A percentile compares a stretch with the other conserved stretches of the same genome.
phyloP scores from a whole-genome alignment of 2,113 vertebrate species.

The Azemiops feae region DNA sequence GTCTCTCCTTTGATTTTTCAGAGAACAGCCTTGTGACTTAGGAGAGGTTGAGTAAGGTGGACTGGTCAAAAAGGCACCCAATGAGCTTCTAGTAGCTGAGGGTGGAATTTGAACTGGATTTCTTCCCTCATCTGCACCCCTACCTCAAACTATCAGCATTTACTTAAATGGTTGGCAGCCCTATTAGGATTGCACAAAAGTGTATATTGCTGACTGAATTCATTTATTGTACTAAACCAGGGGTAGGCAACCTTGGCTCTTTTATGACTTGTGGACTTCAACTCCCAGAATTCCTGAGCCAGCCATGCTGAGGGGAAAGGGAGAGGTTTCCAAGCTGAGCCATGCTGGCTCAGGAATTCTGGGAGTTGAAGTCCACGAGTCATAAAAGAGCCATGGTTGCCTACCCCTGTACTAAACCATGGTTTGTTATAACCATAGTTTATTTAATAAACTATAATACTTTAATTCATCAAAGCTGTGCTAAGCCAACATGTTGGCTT shows the following conservation, averaged over 20 bases:
- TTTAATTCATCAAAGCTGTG: background rate
- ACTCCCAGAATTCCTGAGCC: too few species aligned
- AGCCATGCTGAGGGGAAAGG: too few species aligned
- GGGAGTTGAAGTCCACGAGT: too few species aligned
- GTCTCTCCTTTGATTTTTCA: background rate
- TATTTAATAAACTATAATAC: background rate
- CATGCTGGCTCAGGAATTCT: too few species aligned
- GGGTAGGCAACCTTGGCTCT: too few species aligned
- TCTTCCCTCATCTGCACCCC: background rate
- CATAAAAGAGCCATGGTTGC: too few species aligned
- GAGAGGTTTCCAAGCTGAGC: too few species aligned
- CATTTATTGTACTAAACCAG: background rate
- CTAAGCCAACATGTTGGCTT: background rate
- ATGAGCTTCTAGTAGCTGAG: background rate
- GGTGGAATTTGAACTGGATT: background rate
- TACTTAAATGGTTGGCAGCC: background rate
- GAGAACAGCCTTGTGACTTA: background rate
- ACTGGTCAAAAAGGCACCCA: background rate
- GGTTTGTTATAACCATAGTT: background rate
- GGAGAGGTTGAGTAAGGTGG: background rate
- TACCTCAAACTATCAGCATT: background rate
- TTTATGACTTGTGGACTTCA: too few species aligned
- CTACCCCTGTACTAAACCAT: background rate
- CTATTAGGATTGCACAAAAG: background rate
- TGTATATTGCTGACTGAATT: background rate